Conservation (phyloP, 1,140 invertebrate species). For the Marisa cornuarietis region DNA sequence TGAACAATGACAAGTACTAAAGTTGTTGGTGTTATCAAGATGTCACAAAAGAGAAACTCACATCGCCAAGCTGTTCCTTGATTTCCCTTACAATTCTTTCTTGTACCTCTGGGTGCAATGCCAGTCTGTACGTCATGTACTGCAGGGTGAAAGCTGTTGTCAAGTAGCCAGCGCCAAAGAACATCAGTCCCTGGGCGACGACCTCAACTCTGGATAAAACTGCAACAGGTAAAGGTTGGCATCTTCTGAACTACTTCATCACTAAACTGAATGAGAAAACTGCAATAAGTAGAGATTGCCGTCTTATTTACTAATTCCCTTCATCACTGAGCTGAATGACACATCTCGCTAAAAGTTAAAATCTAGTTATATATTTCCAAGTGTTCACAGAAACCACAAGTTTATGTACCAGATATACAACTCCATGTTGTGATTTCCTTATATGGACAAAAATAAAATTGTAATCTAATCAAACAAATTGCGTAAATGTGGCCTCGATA, state of each 20-base stretch:
- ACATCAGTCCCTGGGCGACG: conserved; percentile 73
- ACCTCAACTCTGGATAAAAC: conserved; percentile 69
- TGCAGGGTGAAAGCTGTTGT: conserved; percentile 70
- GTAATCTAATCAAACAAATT: no score
- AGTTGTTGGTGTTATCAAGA: no score
- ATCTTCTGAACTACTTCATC: neutral
- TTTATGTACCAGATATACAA: no score
- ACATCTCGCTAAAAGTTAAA: neutral
- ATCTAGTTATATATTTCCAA: no score
- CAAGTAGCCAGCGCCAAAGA: conserved; percentile 77
- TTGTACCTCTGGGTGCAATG: conserved; percentile 62
- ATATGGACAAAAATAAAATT: no score
- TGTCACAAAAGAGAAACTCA: neutral
- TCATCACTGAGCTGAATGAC: neutral
- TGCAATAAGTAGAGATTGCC: neutral
- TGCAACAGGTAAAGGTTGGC: neutral
- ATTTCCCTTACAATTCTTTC: conserved; percentile 32
- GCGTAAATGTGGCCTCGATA: no score
- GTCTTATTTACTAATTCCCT: neutral
- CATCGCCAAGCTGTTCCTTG: conserved; percentile 11
- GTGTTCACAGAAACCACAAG: no score
- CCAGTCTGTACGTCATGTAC: conserved; percentile 70
- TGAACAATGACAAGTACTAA: no score
- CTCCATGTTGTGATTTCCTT: no score
- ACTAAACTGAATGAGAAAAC: conserved; percentile 9